Evolutionary conservation across 1,140 invertebrate species (phyloP), one percentile per base, ranked within the genome.

Genomic region (Megalopta genalis): DNA sequence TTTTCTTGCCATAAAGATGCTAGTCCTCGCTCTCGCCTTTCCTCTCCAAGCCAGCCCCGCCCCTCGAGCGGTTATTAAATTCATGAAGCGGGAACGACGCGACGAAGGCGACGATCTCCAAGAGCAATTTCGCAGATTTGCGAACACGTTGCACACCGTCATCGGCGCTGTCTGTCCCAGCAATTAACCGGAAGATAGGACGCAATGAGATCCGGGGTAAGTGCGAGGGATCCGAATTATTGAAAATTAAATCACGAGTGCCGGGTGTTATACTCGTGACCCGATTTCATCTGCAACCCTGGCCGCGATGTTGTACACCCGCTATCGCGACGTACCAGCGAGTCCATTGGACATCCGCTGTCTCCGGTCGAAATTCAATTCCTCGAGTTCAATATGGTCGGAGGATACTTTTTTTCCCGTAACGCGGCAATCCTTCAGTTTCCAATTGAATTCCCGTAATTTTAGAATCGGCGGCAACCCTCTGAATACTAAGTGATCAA

Each of bases 181-280:
- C 72, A 42, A 76, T 68, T 46, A 76, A 46, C 39, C 37, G 23
- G 10, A 39, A 21, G n/a, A 9, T 18, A 16, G 52, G 49, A n/a
- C 16, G n/a, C 23, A 32, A 23, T 7, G 63, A 27, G 16, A 16
- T 27, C 39, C n/a, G 18, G 54, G n/a, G 9, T 4, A 10, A 70
- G 57, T 42, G 39, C 9, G 14, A 27, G 57, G 23, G 39, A 77
- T 67, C 12, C 52, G 23, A 70, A 63, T 77, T 54, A 46, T 65
- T 54, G 64, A 66, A 75, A 74, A 80, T 76, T 63, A 76, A 80
- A 80, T 76, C 27, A 76, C 46, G 46, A 52, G 16, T 46, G 10
- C 27, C 23, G 60, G 21, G 12, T 8, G 32, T 65, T 54, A n/a
- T n/a, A 49, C 25, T n/a, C 10, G 18, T 42, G 60, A 16, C 49